phyloP scores from a whole-genome alignment of 2,797 vertebrate species.

The Pangasius macronema region DNA sequence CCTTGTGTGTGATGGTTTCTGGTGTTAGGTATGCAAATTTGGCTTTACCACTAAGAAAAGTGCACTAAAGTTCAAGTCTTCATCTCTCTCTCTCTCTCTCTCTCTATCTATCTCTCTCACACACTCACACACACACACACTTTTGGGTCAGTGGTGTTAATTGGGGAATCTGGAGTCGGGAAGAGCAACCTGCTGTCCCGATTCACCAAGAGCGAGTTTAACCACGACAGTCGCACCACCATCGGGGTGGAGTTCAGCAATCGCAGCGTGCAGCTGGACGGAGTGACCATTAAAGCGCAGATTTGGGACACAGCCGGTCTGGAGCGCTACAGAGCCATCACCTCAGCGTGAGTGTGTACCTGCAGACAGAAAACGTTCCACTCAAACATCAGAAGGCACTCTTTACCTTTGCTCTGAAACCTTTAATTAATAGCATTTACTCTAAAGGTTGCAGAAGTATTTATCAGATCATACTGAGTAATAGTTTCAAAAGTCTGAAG shows the following conservation, averaged over 20 bases:
- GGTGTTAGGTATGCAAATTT: background rate
- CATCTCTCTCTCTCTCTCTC: background rate
- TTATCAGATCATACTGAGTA: background rate
- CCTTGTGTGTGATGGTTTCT: background rate
- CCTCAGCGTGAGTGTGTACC: conserved; percentile 87
- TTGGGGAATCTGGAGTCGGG: conserved; percentile 95
- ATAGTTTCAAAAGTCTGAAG: background rate
- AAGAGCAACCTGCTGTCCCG: conserved; percentile 96
- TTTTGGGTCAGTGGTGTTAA: conserved; percentile 88
- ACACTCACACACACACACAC: too few species aligned
- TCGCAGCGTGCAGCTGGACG: conserved; percentile 88
- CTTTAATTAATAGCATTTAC: background rate
- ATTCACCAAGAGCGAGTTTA: conserved; percentile 97
- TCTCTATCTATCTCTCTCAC: too few species aligned
- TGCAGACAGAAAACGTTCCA: background rate
- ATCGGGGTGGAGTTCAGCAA: conserved; percentile 98
- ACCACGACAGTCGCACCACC: conserved; percentile 94
- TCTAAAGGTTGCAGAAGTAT: background rate
- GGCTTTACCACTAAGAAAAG: background rate
- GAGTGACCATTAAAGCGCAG: conserved; percentile 92
- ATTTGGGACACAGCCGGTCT: conserved; percentile 98
- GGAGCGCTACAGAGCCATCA: conserved; percentile 96
- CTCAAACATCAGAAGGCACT: background rate
- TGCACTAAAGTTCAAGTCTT: background rate
- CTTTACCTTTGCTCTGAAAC: background rate